phyloP scores from a whole-genome alignment of 2,797 vertebrate genomes.

The Myotis myotis region DNA sequence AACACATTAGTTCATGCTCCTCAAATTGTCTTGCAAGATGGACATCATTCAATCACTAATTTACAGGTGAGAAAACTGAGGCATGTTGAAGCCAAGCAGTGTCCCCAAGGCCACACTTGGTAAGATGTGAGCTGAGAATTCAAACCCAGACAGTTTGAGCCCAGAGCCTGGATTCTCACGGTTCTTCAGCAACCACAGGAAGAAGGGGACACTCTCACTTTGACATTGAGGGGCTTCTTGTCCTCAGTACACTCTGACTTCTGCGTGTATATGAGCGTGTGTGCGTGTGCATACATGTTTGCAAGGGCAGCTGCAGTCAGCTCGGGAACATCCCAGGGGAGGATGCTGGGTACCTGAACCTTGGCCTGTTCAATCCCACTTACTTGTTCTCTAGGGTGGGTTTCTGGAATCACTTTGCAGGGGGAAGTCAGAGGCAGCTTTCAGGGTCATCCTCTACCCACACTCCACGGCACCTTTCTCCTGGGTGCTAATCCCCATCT shows the following conservation, averaged over 20 bases:
- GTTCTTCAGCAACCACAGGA: neutral
- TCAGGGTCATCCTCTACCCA: neutral
- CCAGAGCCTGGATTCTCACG: neutral
- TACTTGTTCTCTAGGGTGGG: neutral
- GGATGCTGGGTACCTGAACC: neutral
- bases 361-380: neutral
- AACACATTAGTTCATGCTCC: neutral
- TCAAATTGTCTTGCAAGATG: neutral
- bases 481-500: neutral
- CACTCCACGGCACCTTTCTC: rapidly evolving
- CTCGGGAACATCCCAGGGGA: neutral
- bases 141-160: neutral
- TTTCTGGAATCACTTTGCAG: neutral
- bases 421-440: neutral
- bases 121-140: neutral
- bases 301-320: neutral
- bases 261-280: neutral
- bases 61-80: neutral
- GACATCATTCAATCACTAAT: neutral
- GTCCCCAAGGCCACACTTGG: neutral
- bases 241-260: neutral
- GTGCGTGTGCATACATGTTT: neutral
- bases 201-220: neutral
- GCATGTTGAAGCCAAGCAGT: neutral
- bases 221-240: neutral